These are phyloP conservation scores for Elaphurus davidianus DNA, from an alignment of 2,113 vertebrate species.

Conservation along the genomic window DNA sequence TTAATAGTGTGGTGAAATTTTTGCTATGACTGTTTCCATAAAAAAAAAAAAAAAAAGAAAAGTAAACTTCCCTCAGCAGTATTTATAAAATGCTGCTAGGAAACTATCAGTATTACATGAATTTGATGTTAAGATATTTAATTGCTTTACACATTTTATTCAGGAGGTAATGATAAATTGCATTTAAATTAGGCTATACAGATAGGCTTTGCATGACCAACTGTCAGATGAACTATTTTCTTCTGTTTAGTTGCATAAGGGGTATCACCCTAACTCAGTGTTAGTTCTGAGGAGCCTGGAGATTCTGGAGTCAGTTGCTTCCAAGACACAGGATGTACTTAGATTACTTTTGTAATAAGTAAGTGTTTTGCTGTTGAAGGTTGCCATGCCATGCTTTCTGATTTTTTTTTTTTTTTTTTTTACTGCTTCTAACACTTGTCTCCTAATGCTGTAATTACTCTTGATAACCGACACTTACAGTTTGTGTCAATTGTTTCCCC, in stretches of 20 bases:
- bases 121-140: slow-evolving; percentile 64
- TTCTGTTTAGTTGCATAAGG: neutral
- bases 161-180: neutral
- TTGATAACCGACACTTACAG: neutral
- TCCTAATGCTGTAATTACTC: neutral
- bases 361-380: neutral
- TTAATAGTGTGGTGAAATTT: neutral
- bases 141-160: slow-evolving; percentile 69
- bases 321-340: neutral
- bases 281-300: neutral
- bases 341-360: neutral
- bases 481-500: neutral
- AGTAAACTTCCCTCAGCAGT: neutral
- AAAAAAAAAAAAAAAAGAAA: slow-evolving; percentile 44
- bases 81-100: slow-evolving; percentile 52
- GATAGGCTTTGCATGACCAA: neutral
- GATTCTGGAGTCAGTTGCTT: neutral
- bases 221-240: neutral
- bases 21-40: neutral
- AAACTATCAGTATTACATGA: slow-evolving; percentile 55
- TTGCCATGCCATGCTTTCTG: neutral
- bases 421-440: neutral
- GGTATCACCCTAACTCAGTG: neutral
- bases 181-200: neutral
- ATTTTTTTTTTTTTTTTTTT: neutral